A percentile compares a stretch with the other conserved stretches of the same genome.
phyloP scores from a whole-genome alignment of 2,797 vertebrate species.

The Hypotaenidia okinawae region DNA sequence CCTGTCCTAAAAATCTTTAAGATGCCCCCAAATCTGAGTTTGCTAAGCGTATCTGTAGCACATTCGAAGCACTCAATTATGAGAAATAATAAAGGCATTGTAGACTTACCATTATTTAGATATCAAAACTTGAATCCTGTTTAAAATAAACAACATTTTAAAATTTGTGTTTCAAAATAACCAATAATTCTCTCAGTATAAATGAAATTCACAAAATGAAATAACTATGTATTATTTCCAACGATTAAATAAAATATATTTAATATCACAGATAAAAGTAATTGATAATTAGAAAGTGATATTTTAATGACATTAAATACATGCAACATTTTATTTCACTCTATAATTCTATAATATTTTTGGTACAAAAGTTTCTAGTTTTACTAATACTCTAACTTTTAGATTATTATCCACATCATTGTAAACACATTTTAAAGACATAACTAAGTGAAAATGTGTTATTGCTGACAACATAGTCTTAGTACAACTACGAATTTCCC shows the following conservation, averaged over 20 bases:
- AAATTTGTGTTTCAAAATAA: not conserved
- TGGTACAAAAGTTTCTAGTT: not conserved
- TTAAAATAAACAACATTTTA: slow-evolving; percentile 39
- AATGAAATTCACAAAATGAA: not conserved
- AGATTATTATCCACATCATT: not conserved
- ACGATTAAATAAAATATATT: not conserved
- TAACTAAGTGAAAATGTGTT: not conserved
- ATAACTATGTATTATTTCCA: not conserved
- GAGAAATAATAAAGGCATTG: not conserved
- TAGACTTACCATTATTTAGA: slow-evolving; percentile 87
- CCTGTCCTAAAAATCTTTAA: not conserved
- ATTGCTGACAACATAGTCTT: not conserved
- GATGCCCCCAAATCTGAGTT: not conserved
- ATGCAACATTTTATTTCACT: not conserved
- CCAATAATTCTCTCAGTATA: not conserved
- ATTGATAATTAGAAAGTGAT: not conserved
- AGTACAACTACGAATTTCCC: not conserved
- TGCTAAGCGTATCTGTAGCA: not conserved
- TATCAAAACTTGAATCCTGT: slow-evolving; percentile 65
- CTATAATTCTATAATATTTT: not conserved
- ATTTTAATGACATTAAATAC: not conserved
- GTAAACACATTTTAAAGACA: not conserved
- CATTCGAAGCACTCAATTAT: not conserved
- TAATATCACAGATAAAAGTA: not conserved
- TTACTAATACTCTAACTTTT: not conserved